A percentile compares a stretch with the other conserved stretches of the same genome.
phyloP scores from a whole-genome alignment of 2,113 vertebrate species.

The Sceloporus tristichus region DNA sequence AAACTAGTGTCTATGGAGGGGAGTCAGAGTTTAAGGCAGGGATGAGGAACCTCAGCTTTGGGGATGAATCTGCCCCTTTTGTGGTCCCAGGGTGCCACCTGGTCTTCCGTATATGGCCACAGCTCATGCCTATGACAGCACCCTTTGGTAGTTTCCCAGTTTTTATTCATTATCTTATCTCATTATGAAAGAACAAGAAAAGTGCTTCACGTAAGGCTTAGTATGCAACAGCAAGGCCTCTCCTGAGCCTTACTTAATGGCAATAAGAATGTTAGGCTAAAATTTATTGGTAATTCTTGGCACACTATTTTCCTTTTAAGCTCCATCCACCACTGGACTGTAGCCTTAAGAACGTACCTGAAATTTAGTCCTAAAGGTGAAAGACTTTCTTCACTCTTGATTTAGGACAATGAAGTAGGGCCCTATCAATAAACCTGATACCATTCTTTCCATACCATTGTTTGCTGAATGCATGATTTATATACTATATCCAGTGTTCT shows the following conservation, averaged over 20 bases:
- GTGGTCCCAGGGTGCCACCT: too few relatives aligned
- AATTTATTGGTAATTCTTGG: neutral
- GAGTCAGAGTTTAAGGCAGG: neutral
- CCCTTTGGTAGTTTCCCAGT: neutral
- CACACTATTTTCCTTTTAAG: too few relatives aligned
- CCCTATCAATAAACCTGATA: neutral
- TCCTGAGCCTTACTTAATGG: neutral
- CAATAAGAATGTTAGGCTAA: neutral
- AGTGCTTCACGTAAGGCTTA: neutral
- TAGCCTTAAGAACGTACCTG: too few relatives aligned
- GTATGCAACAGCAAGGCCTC: neutral
- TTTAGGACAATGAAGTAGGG: neutral
- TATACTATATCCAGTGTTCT: neutral
- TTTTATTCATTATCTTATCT: neutral
- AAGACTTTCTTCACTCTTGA: neutral
- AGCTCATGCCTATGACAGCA: neutral
- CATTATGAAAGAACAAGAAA: neutral
- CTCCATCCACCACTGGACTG: neutral
- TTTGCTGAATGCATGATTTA: neutral
- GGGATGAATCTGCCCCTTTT: neutral
- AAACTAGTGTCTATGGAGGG: neutral
- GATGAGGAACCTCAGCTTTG: neutral
- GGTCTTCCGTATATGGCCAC: neutral
- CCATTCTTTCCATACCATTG: neutral
- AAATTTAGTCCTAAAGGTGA: neutral